Evolutionary conservation across 1,140 invertebrate genomes (phyloP), one percentile per base, ranked within the genome.

Genomic region (Aphaenogaster rudis): DNA sequence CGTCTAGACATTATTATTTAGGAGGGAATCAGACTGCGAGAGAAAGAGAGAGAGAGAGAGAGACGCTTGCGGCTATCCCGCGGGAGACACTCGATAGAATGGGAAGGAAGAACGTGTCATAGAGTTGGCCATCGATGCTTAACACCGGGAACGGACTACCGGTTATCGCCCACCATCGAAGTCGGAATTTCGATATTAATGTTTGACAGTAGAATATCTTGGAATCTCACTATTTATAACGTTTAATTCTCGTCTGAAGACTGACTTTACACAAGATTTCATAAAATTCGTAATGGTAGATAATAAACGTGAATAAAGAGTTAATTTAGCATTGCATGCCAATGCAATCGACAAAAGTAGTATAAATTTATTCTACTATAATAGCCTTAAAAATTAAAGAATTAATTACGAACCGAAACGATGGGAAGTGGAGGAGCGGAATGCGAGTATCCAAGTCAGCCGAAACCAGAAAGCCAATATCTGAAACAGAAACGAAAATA

Each of bases 1-100:
- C 57, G 69, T 84, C 80, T 84, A 84, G 80, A 82, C 80, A 74
- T 82, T 74, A 84, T 84, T 84, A 84, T 84, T 84, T 84, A 84
- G 69, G 28, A 61, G 54, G 39, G 69, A 74, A 84, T 84, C 80
- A 45, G 42, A 11, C 5, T 54, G 54, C 69, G 57, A 36, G 42
- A 28, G 0, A 28, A n/a, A 57, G n/a, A n/a, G n/a, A 57, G 17
- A 57, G n/a, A n/a, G 54, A 57, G 54, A 63, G 64, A 76, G 54
- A 59, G 42, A 72, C 63, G 54, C 80, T 74, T 61, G 80, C 28
- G 42, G 57, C 45, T 61, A 52, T 61, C 80, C 57, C 69, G 42
- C 69, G 39, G 54, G 69, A 84, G 42, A 61, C 15, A 45, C 6
- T 33, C 67, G 54, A 63, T 28, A 61, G 80, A 76, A 57, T 17